Conservation (phyloP, 1,140 invertebrate genomes). For the Drosophila orena region DNA sequence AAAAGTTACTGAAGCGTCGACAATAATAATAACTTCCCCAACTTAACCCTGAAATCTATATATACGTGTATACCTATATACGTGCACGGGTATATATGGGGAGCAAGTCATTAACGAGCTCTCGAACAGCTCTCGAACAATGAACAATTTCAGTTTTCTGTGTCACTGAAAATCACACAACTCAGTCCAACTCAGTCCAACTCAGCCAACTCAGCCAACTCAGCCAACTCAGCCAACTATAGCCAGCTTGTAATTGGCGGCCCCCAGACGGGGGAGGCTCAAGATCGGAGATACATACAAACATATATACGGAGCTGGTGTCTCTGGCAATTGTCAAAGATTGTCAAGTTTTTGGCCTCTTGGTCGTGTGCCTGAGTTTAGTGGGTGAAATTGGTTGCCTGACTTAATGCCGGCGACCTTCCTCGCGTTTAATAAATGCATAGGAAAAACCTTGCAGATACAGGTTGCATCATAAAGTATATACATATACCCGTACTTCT, state of each 20-base stretch:
- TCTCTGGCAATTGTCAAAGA: slow-evolving; percentile 56
- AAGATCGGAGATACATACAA: slow-evolving; percentile 16
- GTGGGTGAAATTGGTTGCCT: slow-evolving; percentile 62
- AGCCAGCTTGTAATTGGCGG: slow-evolving; percentile 60
- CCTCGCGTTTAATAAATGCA: slow-evolving; percentile 53
- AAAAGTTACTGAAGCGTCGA: slow-evolving; percentile 64
- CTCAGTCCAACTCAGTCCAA: slow-evolving; percentile 11
- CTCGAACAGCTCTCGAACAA: slow-evolving; percentile 65
- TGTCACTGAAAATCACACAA: slow-evolving; percentile 75
- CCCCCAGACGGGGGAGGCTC: slow-evolving; percentile 15
- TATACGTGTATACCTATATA: slow-evolving; percentile 20
- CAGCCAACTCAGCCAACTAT: slow-evolving; percentile 51
- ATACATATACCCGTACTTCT: slow-evolving; percentile 1
- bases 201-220: slow-evolving; percentile 21
- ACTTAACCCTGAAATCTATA: slow-evolving; percentile 66
- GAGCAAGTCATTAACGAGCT: slow-evolving; percentile 68
- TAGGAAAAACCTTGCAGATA: slow-evolving; percentile 48
- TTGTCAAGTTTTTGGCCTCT: slow-evolving; percentile 47
- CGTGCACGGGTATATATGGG: slow-evolving; percentile 36
- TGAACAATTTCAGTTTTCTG: slow-evolving; percentile 75
- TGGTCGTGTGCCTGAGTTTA: slow-evolving; percentile 58
- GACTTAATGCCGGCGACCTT: slow-evolving; percentile 52
- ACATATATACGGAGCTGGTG: background rate
- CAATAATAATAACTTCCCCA: slow-evolving; percentile 64
- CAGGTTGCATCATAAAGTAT: slow-evolving; percentile 57